Evolutionary conservation across 2,797 vertebrate genomes (phyloP).

Genomic region (Lepus oiostolus): DNA sequence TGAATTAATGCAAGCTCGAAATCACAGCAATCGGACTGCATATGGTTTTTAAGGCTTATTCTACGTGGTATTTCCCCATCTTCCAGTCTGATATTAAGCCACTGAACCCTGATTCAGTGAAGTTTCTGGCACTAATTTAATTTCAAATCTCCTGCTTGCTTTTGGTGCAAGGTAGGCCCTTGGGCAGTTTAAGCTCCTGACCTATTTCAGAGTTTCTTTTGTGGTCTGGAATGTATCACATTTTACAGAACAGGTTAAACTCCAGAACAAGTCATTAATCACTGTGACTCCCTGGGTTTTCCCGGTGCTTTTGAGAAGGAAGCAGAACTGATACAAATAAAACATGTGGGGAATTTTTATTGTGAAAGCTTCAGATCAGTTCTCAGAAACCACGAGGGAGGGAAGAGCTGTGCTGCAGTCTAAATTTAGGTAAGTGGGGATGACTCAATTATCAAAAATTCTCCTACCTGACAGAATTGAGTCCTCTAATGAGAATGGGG

Average conservation of each 20-base stretch:
- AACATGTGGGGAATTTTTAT: slow-evolving; percentile 66
- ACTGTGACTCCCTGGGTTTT: slow-evolving; percentile 76
- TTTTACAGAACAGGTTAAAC: slow-evolving; percentile 76
- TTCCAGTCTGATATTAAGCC: slow-evolving; percentile 27
- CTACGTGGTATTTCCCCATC: neutral
- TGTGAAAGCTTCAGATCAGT: slow-evolving; percentile 73
- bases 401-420: slow-evolving; percentile 32
- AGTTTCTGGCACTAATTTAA: slow-evolving; percentile 69
- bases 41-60: slow-evolving; percentile 5
- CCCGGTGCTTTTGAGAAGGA: slow-evolving; percentile 71
- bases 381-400: slow-evolving; percentile 65
- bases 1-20: slow-evolving; percentile 52
- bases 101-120: slow-evolving; percentile 50
- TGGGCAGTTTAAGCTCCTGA: slow-evolving; percentile 62
- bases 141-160: slow-evolving; percentile 46
- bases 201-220: slow-evolving; percentile 78
- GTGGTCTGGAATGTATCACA: slow-evolving; percentile 74
- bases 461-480: neutral
- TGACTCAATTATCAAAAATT: slow-evolving; percentile 73
- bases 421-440: slow-evolving; percentile 67
- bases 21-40: neutral
- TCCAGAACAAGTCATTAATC: slow-evolving; percentile 75
- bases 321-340: slow-evolving; percentile 72
- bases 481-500: neutral
- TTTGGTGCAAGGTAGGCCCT: slow-evolving; percentile 49